A percentile compares a stretch with the other conserved stretches of the same genome.
Conservation (phyloP, 1,140 invertebrate species). For the Drosophila bifasciata region DNA sequence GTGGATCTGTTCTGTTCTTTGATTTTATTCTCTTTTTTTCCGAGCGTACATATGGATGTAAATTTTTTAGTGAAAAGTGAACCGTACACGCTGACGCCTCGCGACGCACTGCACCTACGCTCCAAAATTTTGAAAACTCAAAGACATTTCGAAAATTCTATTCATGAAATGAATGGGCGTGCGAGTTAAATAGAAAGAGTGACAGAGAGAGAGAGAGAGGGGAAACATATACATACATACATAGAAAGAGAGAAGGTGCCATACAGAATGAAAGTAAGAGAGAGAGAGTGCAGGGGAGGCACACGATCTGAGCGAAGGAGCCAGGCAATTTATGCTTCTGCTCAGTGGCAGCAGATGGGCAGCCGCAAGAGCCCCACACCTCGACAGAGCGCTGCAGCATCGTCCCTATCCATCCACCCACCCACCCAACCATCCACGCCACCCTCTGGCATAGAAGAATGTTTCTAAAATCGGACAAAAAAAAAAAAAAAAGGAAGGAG, state of each 20-base stretch:
- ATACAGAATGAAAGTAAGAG: neutral
- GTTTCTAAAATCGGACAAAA: constrained; percentile 79
- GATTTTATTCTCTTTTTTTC: constrained; percentile 20
- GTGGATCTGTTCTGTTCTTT: constrained; percentile 15
- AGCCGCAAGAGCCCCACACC: constrained; percentile 13
- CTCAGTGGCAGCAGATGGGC: constrained; percentile 69
- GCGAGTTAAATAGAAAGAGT: constrained; percentile 17
- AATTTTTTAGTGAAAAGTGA: constrained; percentile 33
- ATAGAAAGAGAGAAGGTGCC: constrained; percentile 24
- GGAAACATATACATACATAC: constrained; percentile 1
- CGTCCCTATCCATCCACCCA: constrained; percentile 24
- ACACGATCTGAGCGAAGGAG: constrained; percentile 54
- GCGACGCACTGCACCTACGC: constrained; percentile 84
- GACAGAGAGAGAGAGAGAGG: constrained; percentile 8
- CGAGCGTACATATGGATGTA: constrained; percentile 1
- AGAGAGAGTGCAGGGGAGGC: constrained; percentile 53
- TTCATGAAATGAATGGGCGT: constrained; percentile 60
- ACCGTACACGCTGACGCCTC: constrained; percentile 79
- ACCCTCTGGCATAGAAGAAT: constrained; percentile 54
- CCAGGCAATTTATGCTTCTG: constrained; percentile 73
- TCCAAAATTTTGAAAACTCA: constrained; percentile 83
- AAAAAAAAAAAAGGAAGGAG: constrained; percentile 54
- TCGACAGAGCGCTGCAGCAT: neutral
- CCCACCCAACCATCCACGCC: constrained; percentile 35
- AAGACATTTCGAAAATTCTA: constrained; percentile 79